These are phyloP conservation scores for Xestia xanthographa DNA, from an alignment of 2,888 invertebrate species.

Conservation along the genomic window DNA sequence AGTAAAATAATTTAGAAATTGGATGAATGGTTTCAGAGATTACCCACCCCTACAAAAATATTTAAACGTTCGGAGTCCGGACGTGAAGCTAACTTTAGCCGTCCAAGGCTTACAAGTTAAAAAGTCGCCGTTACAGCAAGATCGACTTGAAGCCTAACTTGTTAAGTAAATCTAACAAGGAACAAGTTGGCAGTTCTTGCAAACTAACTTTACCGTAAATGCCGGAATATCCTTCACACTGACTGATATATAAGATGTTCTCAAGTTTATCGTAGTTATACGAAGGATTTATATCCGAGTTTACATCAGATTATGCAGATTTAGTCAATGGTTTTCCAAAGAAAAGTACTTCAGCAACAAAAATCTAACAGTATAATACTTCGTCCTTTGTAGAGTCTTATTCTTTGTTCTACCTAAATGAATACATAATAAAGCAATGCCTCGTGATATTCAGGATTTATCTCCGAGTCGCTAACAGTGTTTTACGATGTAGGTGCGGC, in stretches of 20 bases:
- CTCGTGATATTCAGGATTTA: slow-evolving; percentile 6
- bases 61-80: not conserved
- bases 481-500: slow-evolving; percentile 9
- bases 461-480: slow-evolving; percentile 1
- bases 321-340: not conserved
- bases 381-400: not conserved
- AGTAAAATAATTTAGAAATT: not conserved
- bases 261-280: not conserved
- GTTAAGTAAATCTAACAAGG: slow-evolving; percentile 37
- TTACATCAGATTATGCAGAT: slow-evolving; percentile 6
- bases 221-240: slow-evolving; percentile 21
- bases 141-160: slow-evolving; percentile 43
- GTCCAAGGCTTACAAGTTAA: slow-evolving; percentile 27
- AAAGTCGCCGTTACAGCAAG: slow-evolving; percentile 11
- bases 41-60: not conserved
- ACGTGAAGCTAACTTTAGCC: slow-evolving; percentile 2
- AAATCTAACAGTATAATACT: slow-evolving; percentile 3
- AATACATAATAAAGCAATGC: slow-evolving; percentile 2
- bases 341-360: not conserved
- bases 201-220: slow-evolving; percentile 30
- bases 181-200: slow-evolving; percentile 29
- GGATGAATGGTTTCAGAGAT: not conserved
- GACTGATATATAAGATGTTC: slow-evolving; percentile 11
- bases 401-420: not conserved
- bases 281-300: not conserved